Evolutionary conservation across 2,888 invertebrate species (phyloP).

Genomic region (Euzophera pinguis): DNA sequence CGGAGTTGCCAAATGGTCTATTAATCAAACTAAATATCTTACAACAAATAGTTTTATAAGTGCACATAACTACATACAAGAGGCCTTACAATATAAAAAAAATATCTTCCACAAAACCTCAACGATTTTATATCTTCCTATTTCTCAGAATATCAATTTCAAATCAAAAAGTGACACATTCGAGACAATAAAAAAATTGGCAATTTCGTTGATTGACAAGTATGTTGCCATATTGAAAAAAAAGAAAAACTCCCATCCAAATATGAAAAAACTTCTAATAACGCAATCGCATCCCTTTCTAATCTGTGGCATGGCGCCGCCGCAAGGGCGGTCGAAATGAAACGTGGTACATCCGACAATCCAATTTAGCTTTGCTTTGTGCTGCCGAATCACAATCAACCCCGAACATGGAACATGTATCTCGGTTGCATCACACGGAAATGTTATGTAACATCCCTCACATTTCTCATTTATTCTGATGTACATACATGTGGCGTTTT

Average conservation of each 20-base stretch:
- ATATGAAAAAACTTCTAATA: not conserved
- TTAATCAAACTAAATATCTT: no score
- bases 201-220: no score
- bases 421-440: not conserved
- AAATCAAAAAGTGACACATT: no score
- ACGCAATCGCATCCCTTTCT: conserved; percentile 12
- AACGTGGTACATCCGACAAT: conserved; percentile 34
- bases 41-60: no score
- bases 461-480: not conserved
- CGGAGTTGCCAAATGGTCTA: not conserved
- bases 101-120: no score
- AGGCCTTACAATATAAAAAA: no score
- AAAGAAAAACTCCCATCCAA: no score
- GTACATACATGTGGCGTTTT: not conserved
- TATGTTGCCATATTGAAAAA: no score
- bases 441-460: not conserved
- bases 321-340: conserved; percentile 23
- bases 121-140: no score
- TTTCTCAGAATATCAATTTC: no score
- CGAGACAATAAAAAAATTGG: no score
- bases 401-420: not conserved
- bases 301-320: conserved; percentile 1
- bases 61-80: no score
- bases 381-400: conserved; percentile 45
- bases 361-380: conserved; percentile 48